Evolutionary conservation across 2,888 invertebrate species (phyloP), one percentile per base, ranked within the genome.

Genomic region (Apamea sordens): DNA sequence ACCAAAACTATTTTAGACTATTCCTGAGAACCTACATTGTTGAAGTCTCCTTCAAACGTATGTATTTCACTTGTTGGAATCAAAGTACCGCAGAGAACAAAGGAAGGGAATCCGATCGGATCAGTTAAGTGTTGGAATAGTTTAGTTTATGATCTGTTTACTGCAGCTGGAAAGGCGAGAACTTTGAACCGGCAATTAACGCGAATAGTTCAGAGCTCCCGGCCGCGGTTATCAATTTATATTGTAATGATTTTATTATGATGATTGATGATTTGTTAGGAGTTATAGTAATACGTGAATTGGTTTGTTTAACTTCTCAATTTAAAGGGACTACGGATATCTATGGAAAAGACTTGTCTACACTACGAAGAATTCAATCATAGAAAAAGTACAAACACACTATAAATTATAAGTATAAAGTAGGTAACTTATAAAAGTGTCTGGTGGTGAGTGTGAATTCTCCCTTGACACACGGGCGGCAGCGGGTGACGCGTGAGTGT

Each of bases 121-220:
- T 18, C 24, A 10, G 18, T 10, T 8, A 28, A 71, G 56, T 72
- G 36, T 59, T 72, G 28, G 64, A 69, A 47, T 70, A 72, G 59
- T 65, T 79, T 36, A 47, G 56, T n/a, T 76, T 69, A 81, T 68
- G 63, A 68, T 81, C 56, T 68, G 63, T 68, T 63, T 80, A 59
- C 47, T 3, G 28, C 50, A 24, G 24, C 0, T 50, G 11, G 50
- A 0, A 13, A 13, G 44, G 44, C 0, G n/a, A 10, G n/a, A 5
- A n/a, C 59, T 71, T 15, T 72, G 61, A 80, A 41, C 47, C 32
- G 32, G 18, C 28, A 63, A 74, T 69, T 50, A 74, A 36, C 32
- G 21, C 21, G n/a, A 32, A 75, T 72, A 47, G 50, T 50, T 63
- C 18, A 6, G 18, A 24, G 77, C 53, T 32, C n/a, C n/a, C n/a